Percentiles rank a stretch among this genome's conserved stretches.
Evolutionary conservation across 2,888 invertebrate genomes (phyloP).

Genomic region (Caenorhabditis sulstoni): DNA sequence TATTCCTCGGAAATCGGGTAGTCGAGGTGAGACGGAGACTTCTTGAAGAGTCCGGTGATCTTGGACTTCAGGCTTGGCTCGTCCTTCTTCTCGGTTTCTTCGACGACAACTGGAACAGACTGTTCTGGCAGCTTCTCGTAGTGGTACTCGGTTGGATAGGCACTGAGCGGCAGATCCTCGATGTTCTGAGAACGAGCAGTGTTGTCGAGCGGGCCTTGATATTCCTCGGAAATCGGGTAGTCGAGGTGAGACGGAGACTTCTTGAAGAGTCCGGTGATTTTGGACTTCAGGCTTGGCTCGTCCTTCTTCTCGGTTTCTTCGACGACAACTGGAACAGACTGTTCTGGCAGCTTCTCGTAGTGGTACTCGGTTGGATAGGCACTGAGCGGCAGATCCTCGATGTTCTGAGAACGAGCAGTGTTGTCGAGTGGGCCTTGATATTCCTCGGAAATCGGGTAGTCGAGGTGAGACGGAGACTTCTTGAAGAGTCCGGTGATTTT

Average conservation of each 20-base stretch:
- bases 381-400: slow-evolving; percentile 7
- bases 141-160: slow-evolving; percentile 31
- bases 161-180: slow-evolving; percentile 53
- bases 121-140: slow-evolving; percentile 30
- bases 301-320: slow-evolving; percentile 51
- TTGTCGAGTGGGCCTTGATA: slow-evolving; percentile 59
- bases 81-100: slow-evolving; percentile 43
- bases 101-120: slow-evolving; percentile 19
- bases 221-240: slow-evolving; percentile 52
- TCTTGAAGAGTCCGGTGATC: slow-evolving; percentile 60
- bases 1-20: slow-evolving; percentile 59
- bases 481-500: slow-evolving; percentile 54
- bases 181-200: slow-evolving; percentile 27
- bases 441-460: slow-evolving; percentile 59
- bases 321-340: slow-evolving; percentile 38
- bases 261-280: slow-evolving; percentile 55
- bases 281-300: slow-evolving; percentile 21
- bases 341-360: slow-evolving; percentile 60
- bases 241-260: slow-evolving; percentile 58
- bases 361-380: slow-evolving; percentile 67
- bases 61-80: slow-evolving; percentile 29
- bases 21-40: slow-evolving; percentile 59
- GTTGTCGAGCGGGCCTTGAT: slow-evolving; percentile 7
- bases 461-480: slow-evolving; percentile 43
- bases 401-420: slow-evolving; percentile 20